These are phyloP conservation scores for Pyrochroa serraticornis DNA, from an alignment of 2,888 invertebrate species.

Conservation along the genomic window DNA sequence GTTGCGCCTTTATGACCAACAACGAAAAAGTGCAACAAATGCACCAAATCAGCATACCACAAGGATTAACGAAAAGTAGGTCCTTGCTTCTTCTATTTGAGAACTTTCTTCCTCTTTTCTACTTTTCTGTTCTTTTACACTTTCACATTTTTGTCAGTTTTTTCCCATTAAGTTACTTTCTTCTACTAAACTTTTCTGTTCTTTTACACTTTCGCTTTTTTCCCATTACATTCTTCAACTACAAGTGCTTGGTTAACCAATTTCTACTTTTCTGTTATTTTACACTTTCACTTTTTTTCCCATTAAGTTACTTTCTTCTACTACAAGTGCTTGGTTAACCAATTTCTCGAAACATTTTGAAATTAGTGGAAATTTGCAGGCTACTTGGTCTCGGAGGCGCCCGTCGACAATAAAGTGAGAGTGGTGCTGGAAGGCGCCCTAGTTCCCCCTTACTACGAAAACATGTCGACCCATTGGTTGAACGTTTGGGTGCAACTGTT, in stretches of 20 bases:
- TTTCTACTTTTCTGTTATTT: not conserved
- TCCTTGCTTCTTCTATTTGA: not conserved
- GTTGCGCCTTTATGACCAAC: slow-evolving; percentile 70
- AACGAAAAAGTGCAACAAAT: slow-evolving; percentile 68
- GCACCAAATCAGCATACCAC: slow-evolving; percentile 68
- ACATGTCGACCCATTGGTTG: slow-evolving; percentile 59
- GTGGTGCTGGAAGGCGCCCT: slow-evolving; percentile 67
- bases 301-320: too few species aligned
- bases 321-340: too few species aligned
- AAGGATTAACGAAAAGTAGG: slow-evolving; percentile 57
- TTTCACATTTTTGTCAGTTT: too few species aligned
- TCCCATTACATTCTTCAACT: too few species aligned
- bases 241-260: too few species aligned
- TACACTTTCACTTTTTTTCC: not conserved
- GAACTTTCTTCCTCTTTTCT: not conserved
- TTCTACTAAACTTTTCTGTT: too few species aligned
- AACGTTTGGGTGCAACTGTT: slow-evolving; percentile 61
- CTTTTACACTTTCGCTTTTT: not conserved
- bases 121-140: not conserved
- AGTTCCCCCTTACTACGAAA: slow-evolving; percentile 61
- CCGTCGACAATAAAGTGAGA: slow-evolving; percentile 58
- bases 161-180: too few species aligned
- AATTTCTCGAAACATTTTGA: too few species aligned
- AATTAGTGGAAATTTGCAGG: too few species aligned
- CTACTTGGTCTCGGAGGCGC: slow-evolving; percentile 38